phyloP scores from a whole-genome alignment of 1,140 invertebrate species.

The Zaprionus ghesquierei region DNA sequence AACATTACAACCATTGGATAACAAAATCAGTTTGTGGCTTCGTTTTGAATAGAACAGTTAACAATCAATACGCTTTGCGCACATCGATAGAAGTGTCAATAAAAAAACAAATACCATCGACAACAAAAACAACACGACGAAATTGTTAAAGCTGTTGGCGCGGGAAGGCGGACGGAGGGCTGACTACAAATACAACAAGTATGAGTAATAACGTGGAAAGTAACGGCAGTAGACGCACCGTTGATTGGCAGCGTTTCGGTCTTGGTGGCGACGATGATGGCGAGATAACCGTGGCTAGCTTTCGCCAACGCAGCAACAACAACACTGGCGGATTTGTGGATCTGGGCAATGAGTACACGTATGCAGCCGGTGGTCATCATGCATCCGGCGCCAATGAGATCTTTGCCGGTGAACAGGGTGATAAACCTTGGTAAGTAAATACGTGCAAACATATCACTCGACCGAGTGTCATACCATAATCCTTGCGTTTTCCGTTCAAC shows the following conservation, averaged over 20 bases:
- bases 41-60: background rate
- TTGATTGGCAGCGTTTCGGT: constrained; percentile 79
- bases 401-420: constrained; percentile 92
- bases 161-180: constrained; percentile 13
- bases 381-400: constrained; percentile 93
- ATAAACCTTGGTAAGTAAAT: constrained; percentile 77
- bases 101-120: constrained; percentile 2
- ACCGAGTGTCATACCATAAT: background rate
- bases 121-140: constrained; percentile 12
- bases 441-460: background rate
- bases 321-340: constrained; percentile 88
- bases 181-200: constrained; percentile 21
- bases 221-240: constrained; percentile 64
- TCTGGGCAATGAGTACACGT: constrained; percentile 88
- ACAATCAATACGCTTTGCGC: background rate
- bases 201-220: constrained; percentile 74
- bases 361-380: constrained; percentile 90
- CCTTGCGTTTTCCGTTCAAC: constrained; percentile 49
- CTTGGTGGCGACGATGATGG: constrained; percentile 78
- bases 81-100: background rate
- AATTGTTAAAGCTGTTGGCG: constrained; percentile 13
- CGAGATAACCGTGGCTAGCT: constrained; percentile 68
- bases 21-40: constrained; percentile 28
- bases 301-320: constrained; percentile 82
- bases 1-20: constrained; percentile 26